Percentiles rank a stretch among this genome's conserved stretches.
Evolutionary conservation across 2,888 invertebrate species (phyloP).

Genomic region (Leptopterna dolabrata): DNA sequence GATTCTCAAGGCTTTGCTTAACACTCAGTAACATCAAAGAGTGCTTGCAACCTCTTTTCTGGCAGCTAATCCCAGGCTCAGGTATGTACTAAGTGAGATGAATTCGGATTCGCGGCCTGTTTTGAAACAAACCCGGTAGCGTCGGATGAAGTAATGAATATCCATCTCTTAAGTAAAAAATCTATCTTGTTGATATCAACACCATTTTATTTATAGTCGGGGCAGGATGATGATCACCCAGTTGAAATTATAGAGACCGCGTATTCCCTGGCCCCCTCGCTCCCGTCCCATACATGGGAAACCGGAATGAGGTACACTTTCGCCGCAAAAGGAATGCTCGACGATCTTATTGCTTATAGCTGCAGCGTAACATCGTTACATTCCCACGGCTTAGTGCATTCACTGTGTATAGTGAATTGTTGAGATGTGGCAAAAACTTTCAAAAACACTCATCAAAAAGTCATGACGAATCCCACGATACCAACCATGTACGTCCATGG

Average conservation of each 20-base stretch:
- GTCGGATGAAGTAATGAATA: not conserved
- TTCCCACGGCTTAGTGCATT: not conserved
- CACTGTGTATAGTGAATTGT: not conserved
- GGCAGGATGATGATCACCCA: not conserved
- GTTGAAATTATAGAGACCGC: not conserved
- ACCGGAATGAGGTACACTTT: not conserved
- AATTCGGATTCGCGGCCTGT: too few relatives aligned
- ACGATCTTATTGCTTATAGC: not conserved
- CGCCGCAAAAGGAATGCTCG: not conserved
- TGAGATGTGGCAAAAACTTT: too few relatives aligned
- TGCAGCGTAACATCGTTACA: not conserved
- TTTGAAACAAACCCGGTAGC: too few relatives aligned
- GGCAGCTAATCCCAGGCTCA: too few relatives aligned
- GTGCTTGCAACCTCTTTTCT: too few relatives aligned
- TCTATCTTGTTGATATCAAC: not conserved
- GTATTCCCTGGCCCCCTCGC: not conserved
- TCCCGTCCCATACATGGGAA: not conserved
- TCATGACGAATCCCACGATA: too few relatives aligned
- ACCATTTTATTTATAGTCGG: not conserved
- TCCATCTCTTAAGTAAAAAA: not conserved
- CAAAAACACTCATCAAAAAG: too few relatives aligned
- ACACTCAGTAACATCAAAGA: too few relatives aligned
- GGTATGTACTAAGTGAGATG: too few relatives aligned
- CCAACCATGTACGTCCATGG: too few relatives aligned
- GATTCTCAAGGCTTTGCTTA: too few relatives aligned